phyloP scores from a whole-genome alignment of 2,888 invertebrate genomes.

The Tetragonula carbonaria region DNA sequence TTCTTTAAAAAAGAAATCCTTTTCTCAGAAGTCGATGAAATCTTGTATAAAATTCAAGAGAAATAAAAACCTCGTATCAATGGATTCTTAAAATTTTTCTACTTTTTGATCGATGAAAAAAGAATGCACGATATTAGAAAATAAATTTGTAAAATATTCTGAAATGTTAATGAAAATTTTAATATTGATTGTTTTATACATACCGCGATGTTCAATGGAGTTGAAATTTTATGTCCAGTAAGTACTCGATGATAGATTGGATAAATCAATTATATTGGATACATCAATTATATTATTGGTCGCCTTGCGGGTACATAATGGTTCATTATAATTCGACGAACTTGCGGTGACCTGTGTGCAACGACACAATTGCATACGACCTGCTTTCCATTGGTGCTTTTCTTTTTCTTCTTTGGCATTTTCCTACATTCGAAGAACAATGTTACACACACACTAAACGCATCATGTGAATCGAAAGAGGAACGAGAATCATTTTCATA shows the following conservation, averaged over 20 bases:
- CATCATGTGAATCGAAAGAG: background rate
- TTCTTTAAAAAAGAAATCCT: background rate
- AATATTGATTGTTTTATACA: background rate
- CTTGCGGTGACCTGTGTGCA: constrained; percentile 44
- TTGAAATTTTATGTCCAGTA: constrained; percentile 1
- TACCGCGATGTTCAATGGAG: background rate
- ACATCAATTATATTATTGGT: constrained; percentile 59
- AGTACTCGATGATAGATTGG: constrained; percentile 44
- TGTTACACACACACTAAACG: background rate
- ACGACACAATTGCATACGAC: constrained; percentile 39
- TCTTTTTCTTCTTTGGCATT: background rate
- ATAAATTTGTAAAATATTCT: background rate
- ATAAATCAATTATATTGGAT: no score
- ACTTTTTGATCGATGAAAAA: background rate
- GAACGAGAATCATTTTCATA: background rate
- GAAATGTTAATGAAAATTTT: background rate
- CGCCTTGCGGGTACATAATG: constrained; percentile 41
- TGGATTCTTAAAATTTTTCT: background rate
- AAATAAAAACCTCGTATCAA: background rate
- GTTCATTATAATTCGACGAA: constrained; percentile 48
- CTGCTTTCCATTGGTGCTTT: constrained; percentile 43
- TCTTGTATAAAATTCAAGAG: background rate
- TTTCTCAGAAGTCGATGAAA: background rate
- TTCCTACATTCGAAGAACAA: background rate
- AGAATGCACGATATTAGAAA: background rate